Evolutionary conservation across 2,797 vertebrate genomes (phyloP).

Genomic region (Calcarius lapponicus): DNA sequence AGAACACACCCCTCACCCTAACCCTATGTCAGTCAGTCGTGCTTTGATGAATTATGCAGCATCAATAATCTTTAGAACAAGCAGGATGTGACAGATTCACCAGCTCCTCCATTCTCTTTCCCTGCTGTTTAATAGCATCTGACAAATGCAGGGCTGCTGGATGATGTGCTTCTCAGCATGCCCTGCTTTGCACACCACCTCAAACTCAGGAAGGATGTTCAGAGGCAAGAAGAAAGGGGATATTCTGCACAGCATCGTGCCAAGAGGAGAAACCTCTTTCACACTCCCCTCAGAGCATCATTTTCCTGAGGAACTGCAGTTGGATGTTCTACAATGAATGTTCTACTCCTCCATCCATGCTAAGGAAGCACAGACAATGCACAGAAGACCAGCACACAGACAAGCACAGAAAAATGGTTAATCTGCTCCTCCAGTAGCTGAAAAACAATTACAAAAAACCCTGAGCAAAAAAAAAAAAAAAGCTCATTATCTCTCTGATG

Average conservation of each 20-base stretch:
- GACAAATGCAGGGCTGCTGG: constrained; percentile 34
- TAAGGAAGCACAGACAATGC: background rate
- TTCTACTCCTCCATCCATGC: background rate
- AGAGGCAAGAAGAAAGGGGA: background rate
- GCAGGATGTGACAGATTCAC: constrained; percentile 34
- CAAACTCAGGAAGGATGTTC: background rate
- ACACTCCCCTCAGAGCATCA: background rate
- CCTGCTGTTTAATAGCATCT: constrained; percentile 14
- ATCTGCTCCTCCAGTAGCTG: background rate
- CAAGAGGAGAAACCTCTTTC: background rate
- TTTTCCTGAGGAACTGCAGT: background rate
- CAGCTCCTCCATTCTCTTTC: background rate
- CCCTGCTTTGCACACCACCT: background rate
- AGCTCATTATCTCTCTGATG: background rate
- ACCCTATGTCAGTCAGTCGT: background rate
- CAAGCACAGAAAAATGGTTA: background rate
- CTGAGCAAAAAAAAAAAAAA: background rate
- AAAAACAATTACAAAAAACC: background rate
- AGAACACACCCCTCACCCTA: background rate
- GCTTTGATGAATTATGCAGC: constrained; percentile 33
- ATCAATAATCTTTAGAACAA: constrained; percentile 47
- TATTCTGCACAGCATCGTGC: background rate
- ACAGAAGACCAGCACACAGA: background rate
- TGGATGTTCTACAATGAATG: background rate
- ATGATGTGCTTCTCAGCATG: background rate